Percentiles rank a stretch among this genome's conserved stretches.
Conservation (phyloP, 2,888 invertebrate species). For the Leptopilina myrica region DNA sequence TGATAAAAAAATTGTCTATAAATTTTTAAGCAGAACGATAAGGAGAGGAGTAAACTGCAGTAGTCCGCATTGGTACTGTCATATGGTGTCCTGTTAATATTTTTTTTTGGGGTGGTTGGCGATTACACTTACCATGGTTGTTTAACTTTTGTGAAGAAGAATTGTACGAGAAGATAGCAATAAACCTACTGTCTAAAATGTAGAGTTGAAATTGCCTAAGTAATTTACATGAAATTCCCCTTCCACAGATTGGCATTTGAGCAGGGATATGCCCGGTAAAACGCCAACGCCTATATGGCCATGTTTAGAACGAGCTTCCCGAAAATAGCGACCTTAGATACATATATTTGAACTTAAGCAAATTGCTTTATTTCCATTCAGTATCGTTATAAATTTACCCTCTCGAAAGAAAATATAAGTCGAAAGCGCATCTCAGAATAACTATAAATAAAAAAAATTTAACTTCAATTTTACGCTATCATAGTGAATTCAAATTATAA, state of each 20-base stretch:
- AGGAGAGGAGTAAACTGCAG: too few relatives aligned
- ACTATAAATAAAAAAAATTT: too few relatives aligned
- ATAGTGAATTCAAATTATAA: too few relatives aligned
- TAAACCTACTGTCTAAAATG: constrained; percentile 22
- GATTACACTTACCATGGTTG: constrained; percentile 7
- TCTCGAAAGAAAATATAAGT: constrained; percentile 1
- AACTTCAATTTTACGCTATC: too few relatives aligned
- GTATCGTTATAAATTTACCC: not conserved
- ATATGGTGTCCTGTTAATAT: too few relatives aligned
- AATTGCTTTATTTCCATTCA: not conserved
- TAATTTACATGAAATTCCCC: constrained; percentile 27
- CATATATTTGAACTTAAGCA: constrained; percentile 13
- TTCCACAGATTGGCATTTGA: constrained; percentile 20
- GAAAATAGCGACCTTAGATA: constrained; percentile 20
- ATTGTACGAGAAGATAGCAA: constrained; percentile 26
- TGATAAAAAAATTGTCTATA: too few relatives aligned
- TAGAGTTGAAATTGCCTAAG: constrained; percentile 34
- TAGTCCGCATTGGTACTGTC: too few relatives aligned
- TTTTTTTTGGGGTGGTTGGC: not conserved
- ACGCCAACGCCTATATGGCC: constrained; percentile 21
- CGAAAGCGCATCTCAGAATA: not conserved
- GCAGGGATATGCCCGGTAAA: constrained; percentile 30
- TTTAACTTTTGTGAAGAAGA: not conserved
- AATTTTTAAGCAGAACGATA: too few relatives aligned
- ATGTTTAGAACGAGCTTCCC: constrained; percentile 32